Evolutionary conservation across 2,888 invertebrate genomes (phyloP), one percentile per base, ranked within the genome.

Genomic region (Sinhomidia bicolor): DNA sequence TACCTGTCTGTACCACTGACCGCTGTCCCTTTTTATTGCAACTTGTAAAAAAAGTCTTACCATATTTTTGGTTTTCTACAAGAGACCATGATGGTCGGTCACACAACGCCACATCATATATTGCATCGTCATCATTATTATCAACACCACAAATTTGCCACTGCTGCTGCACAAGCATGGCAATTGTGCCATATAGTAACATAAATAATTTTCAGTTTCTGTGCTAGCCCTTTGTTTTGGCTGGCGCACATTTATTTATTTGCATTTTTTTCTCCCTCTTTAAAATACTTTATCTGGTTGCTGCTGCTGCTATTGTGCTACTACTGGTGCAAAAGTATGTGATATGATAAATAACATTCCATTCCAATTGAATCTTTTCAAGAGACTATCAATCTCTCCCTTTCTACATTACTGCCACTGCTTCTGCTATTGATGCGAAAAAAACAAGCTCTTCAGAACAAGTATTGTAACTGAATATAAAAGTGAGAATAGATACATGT

Each of bases 21-120:
- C 74, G 12, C 74, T 74, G 74, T 74, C 47, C 47, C 47, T 74
- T 74, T 74, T 74, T 68, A 68, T 68, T 68, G 47, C 6, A 4
- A 2, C n/a, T n/a, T n/a, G 57, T 36, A 68, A 17, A 17, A 17
- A 36, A 60, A 60, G 23, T 23, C 10, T 60, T 60, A n/a, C n/a
- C n/a, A n/a, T n/a, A n/a, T n/a, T n/a, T n/a, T n/a, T n/a, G n/a
- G n/a, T 60, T 26, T 29, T 29, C 60, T 29, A 23, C 60, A 29
- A 60, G 20, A 3, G 23, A 29, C 5, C 29, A 60, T 29, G 60
- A 29, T 57, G 57, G 57, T 57, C n/a, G n/a, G n/a, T n/a, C n/a
- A n/a, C 57, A 71, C 44, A 41, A 20, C 41, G 20, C 47, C 71
- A 20, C 71, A 12, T 41, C 17, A 41, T 36, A n/a, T n/a, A n/a